Percentiles rank a stretch among this genome's conserved stretches.
Conservation (phyloP, 2,797 vertebrate species). For the Echiichthys vipera region DNA sequence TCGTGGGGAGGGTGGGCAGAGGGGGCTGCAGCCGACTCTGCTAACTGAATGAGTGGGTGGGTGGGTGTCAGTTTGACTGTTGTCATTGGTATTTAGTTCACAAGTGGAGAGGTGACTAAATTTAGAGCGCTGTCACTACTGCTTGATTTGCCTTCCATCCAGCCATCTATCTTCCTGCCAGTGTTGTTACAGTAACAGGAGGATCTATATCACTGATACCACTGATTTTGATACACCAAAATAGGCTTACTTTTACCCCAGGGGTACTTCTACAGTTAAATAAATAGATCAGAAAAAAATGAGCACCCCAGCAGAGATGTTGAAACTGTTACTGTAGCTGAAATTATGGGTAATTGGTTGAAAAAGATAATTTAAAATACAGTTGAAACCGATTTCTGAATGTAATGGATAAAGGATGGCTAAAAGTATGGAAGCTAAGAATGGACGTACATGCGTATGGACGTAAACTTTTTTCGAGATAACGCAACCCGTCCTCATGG, state of each 20-base stretch:
- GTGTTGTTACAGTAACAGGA: conserved; percentile 42
- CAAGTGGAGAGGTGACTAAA: conserved; percentile 89
- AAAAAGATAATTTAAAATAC: no score
- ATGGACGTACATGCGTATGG: no score
- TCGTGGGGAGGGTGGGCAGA: conserved; percentile 59
- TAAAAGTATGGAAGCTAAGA: no score
- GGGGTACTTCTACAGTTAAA: not conserved
- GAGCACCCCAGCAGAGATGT: not conserved
- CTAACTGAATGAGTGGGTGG: conserved; percentile 52
- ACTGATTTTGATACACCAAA: no score
- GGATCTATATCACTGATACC: conserved; percentile 26
- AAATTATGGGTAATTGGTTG: not conserved
- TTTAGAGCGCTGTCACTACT: conserved; percentile 84
- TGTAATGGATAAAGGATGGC: no score
- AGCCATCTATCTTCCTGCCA: conserved; percentile 27
- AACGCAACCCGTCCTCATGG: no score
- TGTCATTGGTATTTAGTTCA: conserved; percentile 92
- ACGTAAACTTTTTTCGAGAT: no score
- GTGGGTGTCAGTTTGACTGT: conserved; percentile 83
- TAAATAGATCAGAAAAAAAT: not conserved
- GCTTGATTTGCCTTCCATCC: conserved; percentile 42
- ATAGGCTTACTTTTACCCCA: not conserved
- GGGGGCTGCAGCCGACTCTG: conserved; percentile 46
- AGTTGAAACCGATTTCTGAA: no score
- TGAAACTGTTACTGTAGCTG: not conserved